These are phyloP conservation scores for Philaenus spumarius DNA, from an alignment of 1,140 invertebrate genomes.

Conservation along the genomic window DNA sequence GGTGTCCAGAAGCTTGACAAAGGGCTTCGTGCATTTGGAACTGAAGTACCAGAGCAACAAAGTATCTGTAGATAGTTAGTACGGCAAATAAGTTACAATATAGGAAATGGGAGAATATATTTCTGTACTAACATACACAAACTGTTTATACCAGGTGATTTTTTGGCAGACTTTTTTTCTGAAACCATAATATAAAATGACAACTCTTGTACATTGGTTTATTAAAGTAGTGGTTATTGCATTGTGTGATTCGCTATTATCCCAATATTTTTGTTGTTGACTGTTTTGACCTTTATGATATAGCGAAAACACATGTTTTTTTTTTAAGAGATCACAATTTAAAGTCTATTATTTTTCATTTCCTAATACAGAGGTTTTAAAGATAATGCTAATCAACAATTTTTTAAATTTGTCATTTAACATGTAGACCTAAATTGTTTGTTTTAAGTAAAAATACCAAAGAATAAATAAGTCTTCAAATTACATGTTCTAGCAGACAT, in stretches of 20 bases:
- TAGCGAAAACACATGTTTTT: too few species aligned
- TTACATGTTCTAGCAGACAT: too few species aligned
- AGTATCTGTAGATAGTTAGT: conserved; percentile 75
- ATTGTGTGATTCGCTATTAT: neutral
- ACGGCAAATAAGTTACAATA: neutral
- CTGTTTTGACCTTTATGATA: too few species aligned
- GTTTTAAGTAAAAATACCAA: too few species aligned
- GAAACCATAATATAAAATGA: neutral
- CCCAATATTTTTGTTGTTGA: too few species aligned
- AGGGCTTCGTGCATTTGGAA: conserved; percentile 81
- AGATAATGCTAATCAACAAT: too few species aligned
- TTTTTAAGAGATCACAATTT: too few species aligned
- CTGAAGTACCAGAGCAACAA: conserved; percentile 73
- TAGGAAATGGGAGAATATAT: neutral
- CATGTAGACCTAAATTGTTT: too few species aligned
- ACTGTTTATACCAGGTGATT: neutral
- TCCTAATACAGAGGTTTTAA: too few species aligned
- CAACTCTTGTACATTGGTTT: neutral
- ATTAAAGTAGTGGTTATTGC: neutral
- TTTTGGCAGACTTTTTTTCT: neutral
- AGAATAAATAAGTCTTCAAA: too few species aligned
- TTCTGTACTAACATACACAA: neutral
- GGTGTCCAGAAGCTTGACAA: conserved; percentile 63
- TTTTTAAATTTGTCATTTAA: too few species aligned
- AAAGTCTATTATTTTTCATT: too few species aligned